These are phyloP conservation scores for Biston betularia DNA, from an alignment of 2,888 invertebrate genomes.

Conservation along the genomic window DNA sequence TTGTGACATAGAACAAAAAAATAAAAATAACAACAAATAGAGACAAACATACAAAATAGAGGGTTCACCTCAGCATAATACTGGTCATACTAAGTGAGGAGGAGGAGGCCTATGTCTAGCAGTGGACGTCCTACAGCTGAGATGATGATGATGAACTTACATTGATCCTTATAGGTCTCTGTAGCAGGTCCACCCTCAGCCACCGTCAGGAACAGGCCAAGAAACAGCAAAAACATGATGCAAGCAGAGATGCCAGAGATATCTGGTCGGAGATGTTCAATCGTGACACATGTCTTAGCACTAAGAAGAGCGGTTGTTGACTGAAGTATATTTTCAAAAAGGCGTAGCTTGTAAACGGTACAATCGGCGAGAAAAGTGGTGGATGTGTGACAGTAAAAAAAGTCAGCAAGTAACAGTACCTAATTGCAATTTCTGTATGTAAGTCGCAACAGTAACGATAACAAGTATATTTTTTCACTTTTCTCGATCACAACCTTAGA, in stretches of 20 bases:
- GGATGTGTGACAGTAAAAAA: not conserved
- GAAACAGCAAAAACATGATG: conserved; percentile 16
- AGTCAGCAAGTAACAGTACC: too few species aligned
- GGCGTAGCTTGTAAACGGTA: conserved; percentile 4
- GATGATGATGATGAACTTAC: conserved; percentile 48
- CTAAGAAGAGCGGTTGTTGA: conserved; percentile 5
- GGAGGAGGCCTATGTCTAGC: too few species aligned
- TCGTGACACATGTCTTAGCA: conserved; percentile 9
- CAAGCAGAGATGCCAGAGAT: conserved; percentile 1
- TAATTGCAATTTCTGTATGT: not conserved
- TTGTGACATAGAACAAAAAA: too few species aligned
- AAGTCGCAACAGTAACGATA: too few species aligned
- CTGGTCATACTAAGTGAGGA: too few species aligned
- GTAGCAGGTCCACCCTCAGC: conserved; percentile 30
- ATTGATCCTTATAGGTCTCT: conserved; percentile 58
- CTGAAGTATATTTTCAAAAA: conserved; percentile 7
- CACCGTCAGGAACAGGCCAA: conserved; percentile 16
- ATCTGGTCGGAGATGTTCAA: conserved; percentile 16
- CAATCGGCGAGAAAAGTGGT: not conserved
- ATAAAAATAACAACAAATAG: too few species aligned
- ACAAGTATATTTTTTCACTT: too few species aligned
- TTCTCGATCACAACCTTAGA: too few species aligned
- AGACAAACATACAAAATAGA: too few species aligned
- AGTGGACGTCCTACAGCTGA: not conserved
- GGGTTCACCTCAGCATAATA: too few species aligned